Evolutionary conservation across 2,888 invertebrate genomes (phyloP).

Genomic region (Trachelus tabidus): DNA sequence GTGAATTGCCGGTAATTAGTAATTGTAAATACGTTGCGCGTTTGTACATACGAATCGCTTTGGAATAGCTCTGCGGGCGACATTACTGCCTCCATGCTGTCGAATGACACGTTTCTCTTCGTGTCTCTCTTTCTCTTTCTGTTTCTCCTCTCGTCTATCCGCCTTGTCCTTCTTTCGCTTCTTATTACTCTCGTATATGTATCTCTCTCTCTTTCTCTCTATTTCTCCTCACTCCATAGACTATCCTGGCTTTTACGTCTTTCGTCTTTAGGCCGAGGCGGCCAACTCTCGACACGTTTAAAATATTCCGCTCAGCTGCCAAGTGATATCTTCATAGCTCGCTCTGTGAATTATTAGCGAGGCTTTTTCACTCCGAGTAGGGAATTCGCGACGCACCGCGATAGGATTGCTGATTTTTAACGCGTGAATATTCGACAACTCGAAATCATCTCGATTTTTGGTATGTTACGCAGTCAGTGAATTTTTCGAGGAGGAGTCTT

Average conservation of each 20-base stretch:
- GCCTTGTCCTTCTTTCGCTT: not conserved
- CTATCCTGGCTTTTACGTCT: not conserved
- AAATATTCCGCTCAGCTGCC: constrained; percentile 35
- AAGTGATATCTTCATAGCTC: constrained; percentile 58
- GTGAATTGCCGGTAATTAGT: constrained; percentile 16
- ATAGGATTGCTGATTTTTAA: not conserved
- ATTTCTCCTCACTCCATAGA: not conserved
- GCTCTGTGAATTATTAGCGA: constrained; percentile 47
- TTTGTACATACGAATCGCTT: constrained; percentile 15
- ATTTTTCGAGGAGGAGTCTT: not conserved
- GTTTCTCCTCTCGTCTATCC: not conserved
- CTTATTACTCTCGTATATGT: not conserved
- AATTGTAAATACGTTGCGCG: constrained; percentile 18
- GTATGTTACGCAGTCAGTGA: not conserved
- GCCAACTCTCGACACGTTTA: constrained; percentile 14
- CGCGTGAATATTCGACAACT: not conserved
- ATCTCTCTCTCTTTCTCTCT: not conserved
- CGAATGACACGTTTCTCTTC: not conserved
- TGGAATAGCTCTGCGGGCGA: constrained; percentile 7
- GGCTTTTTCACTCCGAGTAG: constrained; percentile 27
- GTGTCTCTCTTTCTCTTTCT: not conserved
- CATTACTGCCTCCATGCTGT: not conserved
- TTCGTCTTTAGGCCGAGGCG: not conserved
- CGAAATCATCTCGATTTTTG: not conserved
- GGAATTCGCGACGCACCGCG: constrained; percentile 17